These are phyloP conservation scores for Carassius carassius DNA, from an alignment of 2,113 vertebrate species.

Conservation along the genomic window DNA sequence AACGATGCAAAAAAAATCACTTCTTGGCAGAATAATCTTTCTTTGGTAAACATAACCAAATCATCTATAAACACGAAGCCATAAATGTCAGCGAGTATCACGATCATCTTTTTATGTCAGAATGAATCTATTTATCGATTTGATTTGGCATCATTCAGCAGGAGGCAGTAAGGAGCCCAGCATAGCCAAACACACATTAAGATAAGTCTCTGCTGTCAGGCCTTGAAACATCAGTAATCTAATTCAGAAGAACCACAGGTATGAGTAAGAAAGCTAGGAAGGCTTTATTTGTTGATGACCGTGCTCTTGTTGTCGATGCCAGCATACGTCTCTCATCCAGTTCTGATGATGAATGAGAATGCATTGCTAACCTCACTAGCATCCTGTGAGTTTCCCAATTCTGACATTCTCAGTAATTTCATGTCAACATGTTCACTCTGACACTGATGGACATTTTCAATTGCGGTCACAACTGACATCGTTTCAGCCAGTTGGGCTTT, in stretches of 20 bases:
- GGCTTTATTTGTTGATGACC: conserved; percentile 39
- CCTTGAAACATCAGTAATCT: conserved; percentile 40
- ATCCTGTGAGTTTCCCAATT: conserved; percentile 22
- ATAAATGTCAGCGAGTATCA: conserved; percentile 25
- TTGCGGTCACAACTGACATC: background rate
- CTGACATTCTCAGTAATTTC: conserved; percentile 21
- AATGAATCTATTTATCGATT: conserved; percentile 36
- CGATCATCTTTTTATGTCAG: conserved; percentile 21
- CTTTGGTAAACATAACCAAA: conserved; percentile 36
- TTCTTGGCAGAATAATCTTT: conserved; percentile 38
- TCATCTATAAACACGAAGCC: conserved; percentile 39
- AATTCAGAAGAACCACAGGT: conserved; percentile 38
- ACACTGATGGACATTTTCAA: conserved; percentile 23
- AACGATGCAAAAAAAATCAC: conserved; percentile 16
- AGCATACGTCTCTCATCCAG: conserved; percentile 20
- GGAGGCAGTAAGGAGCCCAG: background rate
- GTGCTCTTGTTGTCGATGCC: conserved; percentile 11
- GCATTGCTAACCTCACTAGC: conserved; percentile 42
- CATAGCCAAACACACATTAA: background rate
- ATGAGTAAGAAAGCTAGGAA: conserved; percentile 2
- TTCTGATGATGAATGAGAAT: conserved; percentile 12
- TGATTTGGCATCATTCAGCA: conserved; percentile 28
- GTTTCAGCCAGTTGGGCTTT: background rate
- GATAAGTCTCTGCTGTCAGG: conserved; percentile 12
- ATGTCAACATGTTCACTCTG: conserved; percentile 30